phyloP scores from a whole-genome alignment of 2,113 vertebrate genomes.

The Coracopsis vasa region DNA sequence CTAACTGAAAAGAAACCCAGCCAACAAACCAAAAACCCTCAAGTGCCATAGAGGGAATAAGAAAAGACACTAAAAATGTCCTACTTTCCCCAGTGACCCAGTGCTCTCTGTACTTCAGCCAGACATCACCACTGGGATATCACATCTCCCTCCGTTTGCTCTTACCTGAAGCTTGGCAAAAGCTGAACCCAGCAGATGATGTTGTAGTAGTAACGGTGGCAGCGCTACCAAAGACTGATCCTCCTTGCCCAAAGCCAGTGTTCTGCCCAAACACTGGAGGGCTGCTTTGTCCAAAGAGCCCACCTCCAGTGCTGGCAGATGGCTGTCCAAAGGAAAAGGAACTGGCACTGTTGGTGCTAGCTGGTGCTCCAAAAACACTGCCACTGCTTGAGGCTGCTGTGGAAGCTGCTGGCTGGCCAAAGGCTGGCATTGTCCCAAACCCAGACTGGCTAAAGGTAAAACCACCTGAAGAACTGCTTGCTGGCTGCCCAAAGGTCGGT shows the following conservation, averaged over 20 bases:
- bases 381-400: slow-evolving; percentile 60
- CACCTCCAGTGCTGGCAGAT: slow-evolving; percentile 59
- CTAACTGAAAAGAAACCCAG: not conserved
- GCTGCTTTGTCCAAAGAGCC: slow-evolving; percentile 83
- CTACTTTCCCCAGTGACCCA: not conserved
- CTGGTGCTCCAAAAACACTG: slow-evolving; percentile 77
- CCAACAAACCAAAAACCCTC: not conserved
- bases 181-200: slow-evolving; percentile 84
- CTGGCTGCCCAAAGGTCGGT: slow-evolving; percentile 80
- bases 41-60: accelerated
- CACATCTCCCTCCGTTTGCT: not conserved
- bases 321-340: slow-evolving; percentile 88
- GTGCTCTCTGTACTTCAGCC: not conserved
- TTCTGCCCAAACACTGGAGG: slow-evolving; percentile 84
- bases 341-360: slow-evolving; percentile 71
- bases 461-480: slow-evolving; percentile 66
- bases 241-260: slow-evolving; percentile 82
- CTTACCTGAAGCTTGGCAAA: slow-evolving; percentile 90
- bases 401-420: slow-evolving; percentile 78
- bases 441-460: slow-evolving; percentile 80
- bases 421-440: slow-evolving; percentile 73
- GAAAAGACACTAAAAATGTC: not conserved
- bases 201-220: slow-evolving; percentile 78
- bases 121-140: not conserved
- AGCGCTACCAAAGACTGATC: slow-evolving; percentile 80